Base-by-base conservation (phyloP, 2,888 invertebrate species). In the Drosophila acutilabella region DNA sequence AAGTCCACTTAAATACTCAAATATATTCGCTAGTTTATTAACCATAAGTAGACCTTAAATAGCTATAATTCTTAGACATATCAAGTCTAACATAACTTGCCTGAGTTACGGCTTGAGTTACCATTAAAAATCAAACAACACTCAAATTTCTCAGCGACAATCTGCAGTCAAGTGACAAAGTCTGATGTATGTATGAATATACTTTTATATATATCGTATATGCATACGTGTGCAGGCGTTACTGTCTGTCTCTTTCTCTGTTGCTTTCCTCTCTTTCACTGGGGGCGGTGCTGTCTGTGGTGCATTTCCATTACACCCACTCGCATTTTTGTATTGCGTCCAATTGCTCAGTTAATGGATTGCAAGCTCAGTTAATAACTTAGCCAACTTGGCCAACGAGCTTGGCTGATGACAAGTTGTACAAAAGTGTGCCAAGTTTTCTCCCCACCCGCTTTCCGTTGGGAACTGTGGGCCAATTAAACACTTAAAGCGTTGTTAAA, bases 361-460 rank as follows among this genome's bases (percentile, higher is more conserved):
- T 71, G 87, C 87, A 74, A 81, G 86, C 80, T 73, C 88, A 69
- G 88, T 75, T 87, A 88, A 82, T 88, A 88, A 84, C 77, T 77
- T 71, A 78, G 59, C 54, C 57, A 56, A 64, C 53, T 16, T 23
- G 54, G 38, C n/a, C 51, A 44, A 45, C 52, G 7, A 6, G 23
- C 26, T 41, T 53, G 30, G 30, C 57, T 36, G 57, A 42, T 64
- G 62, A 57, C 62, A 48, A 51, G 70, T 54, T 65, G 62, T 13
- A 65, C 61, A 76, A 78, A 87, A 87, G 70, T 81, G 81, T 81
- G 81, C 81, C 81, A 81, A 67, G 60, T 70, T 58, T 53, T 57
- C 30, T 6, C 54, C 44, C 5, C 11, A n/a, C 6, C 8, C 30
- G 30, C 1, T 41, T 18, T 13, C 4, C 20, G 20, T 44, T 23